Evolutionary conservation across 2,888 invertebrate species (phyloP).

Genomic region (Metellina segmentata): DNA sequence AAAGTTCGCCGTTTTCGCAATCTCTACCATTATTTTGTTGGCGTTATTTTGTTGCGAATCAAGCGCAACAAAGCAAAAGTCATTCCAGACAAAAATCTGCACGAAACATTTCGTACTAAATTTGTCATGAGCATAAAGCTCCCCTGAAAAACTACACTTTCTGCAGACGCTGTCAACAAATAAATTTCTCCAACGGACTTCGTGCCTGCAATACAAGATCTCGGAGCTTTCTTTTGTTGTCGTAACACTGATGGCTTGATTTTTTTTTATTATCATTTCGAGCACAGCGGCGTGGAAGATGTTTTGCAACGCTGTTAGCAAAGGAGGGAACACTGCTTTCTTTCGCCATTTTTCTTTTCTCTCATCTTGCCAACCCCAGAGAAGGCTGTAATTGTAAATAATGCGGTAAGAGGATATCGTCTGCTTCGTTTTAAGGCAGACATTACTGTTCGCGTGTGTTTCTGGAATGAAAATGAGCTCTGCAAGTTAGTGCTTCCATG

Average conservation of each 20-base stretch:
- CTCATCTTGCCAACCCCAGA: no score
- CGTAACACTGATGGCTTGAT: conserved; percentile 7
- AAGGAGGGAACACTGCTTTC: not conserved
- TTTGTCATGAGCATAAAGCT: not conserved
- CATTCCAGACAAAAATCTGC: not conserved
- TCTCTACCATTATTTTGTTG: no score
- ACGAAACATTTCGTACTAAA: not conserved
- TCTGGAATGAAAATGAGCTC: no score
- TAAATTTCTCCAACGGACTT: conserved; percentile 29
- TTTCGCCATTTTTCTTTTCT: not conserved
- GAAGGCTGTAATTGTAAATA: no score
- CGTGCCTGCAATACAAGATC: conserved; percentile 55
- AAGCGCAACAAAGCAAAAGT: no score
- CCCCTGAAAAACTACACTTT: not conserved
- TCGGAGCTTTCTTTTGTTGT: not conserved
- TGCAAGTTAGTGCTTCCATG: no score
- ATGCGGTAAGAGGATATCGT: no score
- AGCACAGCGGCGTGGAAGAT: not conserved
- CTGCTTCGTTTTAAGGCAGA: no score
- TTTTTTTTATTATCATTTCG: not conserved
- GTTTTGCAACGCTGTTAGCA: not conserved
- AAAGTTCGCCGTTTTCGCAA: no score
- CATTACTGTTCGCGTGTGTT: no score
- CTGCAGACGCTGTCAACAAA: conserved; percentile 7
- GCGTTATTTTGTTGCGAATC: no score